phyloP scores from a whole-genome alignment of 2,797 vertebrate species.

The Cossypha polioptera region DNA sequence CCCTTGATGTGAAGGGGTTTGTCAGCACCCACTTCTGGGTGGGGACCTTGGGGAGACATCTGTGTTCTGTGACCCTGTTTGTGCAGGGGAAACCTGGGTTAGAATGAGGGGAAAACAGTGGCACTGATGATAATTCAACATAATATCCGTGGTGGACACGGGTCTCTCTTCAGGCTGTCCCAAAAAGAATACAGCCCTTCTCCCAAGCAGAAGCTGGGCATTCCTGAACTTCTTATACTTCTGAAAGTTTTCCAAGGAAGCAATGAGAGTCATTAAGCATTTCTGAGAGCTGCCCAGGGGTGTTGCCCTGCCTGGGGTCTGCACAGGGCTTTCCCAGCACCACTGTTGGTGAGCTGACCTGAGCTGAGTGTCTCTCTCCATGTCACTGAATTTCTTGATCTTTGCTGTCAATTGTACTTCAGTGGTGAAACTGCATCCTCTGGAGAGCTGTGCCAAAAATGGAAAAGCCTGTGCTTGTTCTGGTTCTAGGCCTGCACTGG shows the following conservation, averaged over 20 bases:
- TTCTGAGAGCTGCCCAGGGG: neutral
- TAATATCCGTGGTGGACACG: neutral
- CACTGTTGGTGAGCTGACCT: neutral
- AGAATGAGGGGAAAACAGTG: accelerated
- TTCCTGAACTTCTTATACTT: neutral
- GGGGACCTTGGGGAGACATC: neutral
- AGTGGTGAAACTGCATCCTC: neutral
- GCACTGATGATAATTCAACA: accelerated
- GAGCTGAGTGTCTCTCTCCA: neutral
- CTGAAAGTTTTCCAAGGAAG: neutral
- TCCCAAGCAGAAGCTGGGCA: neutral
- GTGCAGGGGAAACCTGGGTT: neutral
- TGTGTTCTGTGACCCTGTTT: neutral
- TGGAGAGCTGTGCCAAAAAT: neutral
- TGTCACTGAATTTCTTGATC: neutral
- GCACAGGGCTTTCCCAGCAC: neutral
- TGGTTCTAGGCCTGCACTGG: neutral
- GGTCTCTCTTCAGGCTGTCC: neutral
- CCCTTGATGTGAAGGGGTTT: neutral
- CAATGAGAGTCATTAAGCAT: neutral
- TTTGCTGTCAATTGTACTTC: neutral
- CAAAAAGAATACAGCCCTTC: neutral
- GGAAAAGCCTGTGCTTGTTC: neutral
- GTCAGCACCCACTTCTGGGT: neutral
- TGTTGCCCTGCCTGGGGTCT: neutral